Conservation (phyloP, 2,797 vertebrate species). For the Centroberyx gerrardi region DNA sequence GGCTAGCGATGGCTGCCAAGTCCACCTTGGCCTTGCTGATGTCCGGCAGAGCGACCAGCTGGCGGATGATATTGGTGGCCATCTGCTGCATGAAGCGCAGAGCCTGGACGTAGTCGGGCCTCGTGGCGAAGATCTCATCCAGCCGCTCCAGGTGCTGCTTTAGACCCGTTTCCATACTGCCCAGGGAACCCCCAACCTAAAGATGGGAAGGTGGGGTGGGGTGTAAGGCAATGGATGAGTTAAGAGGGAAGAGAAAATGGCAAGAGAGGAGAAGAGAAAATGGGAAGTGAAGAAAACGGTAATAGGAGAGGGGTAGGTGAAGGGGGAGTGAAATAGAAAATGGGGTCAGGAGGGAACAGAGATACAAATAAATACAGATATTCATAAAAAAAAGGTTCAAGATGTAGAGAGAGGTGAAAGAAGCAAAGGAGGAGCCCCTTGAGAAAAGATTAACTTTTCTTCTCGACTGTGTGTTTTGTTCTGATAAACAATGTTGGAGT, state of each 20-base stretch:
- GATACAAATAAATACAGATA: constrained; percentile 42
- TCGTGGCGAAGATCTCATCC: constrained; percentile 90
- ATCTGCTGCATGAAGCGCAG: constrained; percentile 91
- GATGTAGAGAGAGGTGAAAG: constrained; percentile 48
- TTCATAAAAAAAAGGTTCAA: constrained; percentile 52
- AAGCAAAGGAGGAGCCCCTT: constrained; percentile 42
- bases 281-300: not conserved
- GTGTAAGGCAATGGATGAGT: too few relatives aligned
- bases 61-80: constrained; percentile 84
- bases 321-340: constrained; percentile 27
- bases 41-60: constrained; percentile 89
- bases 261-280: constrained; percentile 9
- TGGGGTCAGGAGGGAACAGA: constrained; percentile 37
- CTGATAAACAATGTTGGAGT: constrained; percentile 69
- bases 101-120: constrained; percentile 88
- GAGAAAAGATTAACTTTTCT: constrained; percentile 61
- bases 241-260: not conserved
- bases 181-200: constrained; percentile 87
- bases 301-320: not conserved
- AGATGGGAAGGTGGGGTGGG: not conserved
- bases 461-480: constrained; percentile 64
- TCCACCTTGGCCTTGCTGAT: constrained; percentile 83
- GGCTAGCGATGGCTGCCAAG: constrained; percentile 83
- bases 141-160: constrained; percentile 90
- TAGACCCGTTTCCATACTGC: constrained; percentile 85